Evolutionary conservation across 2,113 vertebrate genomes (phyloP), one percentile per base, ranked within the genome.

Genomic region (Pachyramphus minor): DNA sequence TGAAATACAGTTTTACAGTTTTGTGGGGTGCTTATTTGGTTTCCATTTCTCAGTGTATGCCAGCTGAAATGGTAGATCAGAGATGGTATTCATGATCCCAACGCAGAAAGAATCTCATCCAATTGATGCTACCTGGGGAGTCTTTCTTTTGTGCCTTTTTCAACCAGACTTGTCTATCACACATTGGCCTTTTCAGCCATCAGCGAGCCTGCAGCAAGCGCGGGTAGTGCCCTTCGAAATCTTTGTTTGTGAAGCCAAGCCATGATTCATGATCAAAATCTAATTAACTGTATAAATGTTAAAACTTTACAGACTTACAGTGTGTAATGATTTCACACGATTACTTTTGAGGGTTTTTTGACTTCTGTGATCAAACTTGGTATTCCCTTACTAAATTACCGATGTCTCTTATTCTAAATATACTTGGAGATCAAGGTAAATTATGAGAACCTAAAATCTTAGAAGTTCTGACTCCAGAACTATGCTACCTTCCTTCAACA

Each of bases 401-500:
- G 18, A 86, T 17, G 21, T 42, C 9, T 62, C 37, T 47, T 52
- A 25, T 27, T 82, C 31, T 44, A 42, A 86, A 42, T 67, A 42
- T 3, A 16, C 52, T 50, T 58, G 45, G 60, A 72, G 31, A 30
- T 50, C 18, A n/a, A 78, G 78, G 49, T 45, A 37, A 72, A 50
- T 62, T 0, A 4, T n/a, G 53, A 72, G 35, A 82, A 49, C 17
- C 8, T 47, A 47, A 35, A 77, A 44, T 50, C 8, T 24, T 67
- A 27, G n/a, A 23, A 42, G 45, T 68, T 73, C 14, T 4, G 6
- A 25, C 13, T 84, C 28, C 13, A n/a, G 55, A 30, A 14, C 35
- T 56, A 0, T 13, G 17, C 33, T 64, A 0, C n/a, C 31, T 67
- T 71, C n/a, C 31, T 67, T 71, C 30, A 47, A 4, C 7, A 18